A percentile compares a stretch with the other conserved stretches of the same genome.
Conservation (phyloP, 2,113 vertebrate genomes). For the Urocolius indicus region DNA sequence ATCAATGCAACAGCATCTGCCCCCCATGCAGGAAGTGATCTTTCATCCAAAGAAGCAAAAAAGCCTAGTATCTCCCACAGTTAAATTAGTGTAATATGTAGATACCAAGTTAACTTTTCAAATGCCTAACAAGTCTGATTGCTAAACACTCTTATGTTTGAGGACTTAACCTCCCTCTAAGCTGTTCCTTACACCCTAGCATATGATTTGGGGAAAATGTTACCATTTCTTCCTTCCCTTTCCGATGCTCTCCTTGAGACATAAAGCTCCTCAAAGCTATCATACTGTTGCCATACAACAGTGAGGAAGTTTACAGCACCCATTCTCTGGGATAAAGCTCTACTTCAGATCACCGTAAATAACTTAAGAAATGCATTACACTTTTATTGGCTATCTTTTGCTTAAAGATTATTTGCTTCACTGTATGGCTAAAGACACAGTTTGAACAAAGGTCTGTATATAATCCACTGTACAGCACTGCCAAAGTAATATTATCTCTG, state of each 20-base stretch:
- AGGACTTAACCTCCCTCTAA: neutral
- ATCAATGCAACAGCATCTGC: neutral
- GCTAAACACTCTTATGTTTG: neutral
- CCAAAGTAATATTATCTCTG: neutral
- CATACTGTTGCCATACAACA: neutral
- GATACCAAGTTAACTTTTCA: neutral
- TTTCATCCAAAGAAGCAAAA: neutral
- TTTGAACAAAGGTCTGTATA: neutral
- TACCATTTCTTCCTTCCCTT: neutral
- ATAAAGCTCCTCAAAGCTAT: neutral
- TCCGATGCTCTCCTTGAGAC: neutral
- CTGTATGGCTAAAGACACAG: neutral
- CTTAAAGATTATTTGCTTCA: neutral
- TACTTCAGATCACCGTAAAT: neutral
- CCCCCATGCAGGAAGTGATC: rapidly evolving
- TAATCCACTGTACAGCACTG: neutral
- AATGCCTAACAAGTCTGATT: neutral
- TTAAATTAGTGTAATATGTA: neutral
- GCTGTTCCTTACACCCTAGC: neutral
- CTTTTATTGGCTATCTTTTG: neutral
- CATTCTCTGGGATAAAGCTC: neutral
- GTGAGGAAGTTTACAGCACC: neutral
- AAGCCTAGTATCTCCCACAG: neutral
- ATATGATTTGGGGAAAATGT: neutral
- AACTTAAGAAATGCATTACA: neutral